Percentiles rank a stretch among this genome's conserved stretches.
phyloP scores from a whole-genome alignment of 2,888 invertebrate species.

The Ganaspis brasiliensis region DNA sequence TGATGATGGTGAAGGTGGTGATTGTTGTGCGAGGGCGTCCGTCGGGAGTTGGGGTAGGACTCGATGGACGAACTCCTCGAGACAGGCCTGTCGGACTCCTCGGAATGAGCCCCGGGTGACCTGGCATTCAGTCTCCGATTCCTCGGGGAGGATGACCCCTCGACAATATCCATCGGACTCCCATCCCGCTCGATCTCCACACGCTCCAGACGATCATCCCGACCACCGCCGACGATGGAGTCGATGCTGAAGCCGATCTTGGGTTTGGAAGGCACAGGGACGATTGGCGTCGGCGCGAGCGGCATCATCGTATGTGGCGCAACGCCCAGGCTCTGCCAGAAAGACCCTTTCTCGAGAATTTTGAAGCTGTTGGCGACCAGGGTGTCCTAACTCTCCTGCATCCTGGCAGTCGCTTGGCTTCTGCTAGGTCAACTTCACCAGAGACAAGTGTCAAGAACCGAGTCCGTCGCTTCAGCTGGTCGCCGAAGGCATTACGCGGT shows the following conservation, averaged over 20 bases:
- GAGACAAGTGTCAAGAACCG: neutral
- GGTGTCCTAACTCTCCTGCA: slow-evolving; percentile 47
- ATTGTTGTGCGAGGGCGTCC: slow-evolving; percentile 71
- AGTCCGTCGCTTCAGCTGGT: slow-evolving; percentile 15
- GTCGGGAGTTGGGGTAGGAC: slow-evolving; percentile 75
- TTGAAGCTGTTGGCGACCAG: slow-evolving; percentile 32
- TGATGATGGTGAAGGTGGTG: slow-evolving; percentile 74
- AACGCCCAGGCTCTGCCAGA: slow-evolving; percentile 54
- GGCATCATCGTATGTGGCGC: slow-evolving; percentile 90
- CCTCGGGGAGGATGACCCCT: slow-evolving; percentile 75
- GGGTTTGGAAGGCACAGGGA: slow-evolving; percentile 94
- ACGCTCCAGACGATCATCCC: slow-evolving; percentile 69
- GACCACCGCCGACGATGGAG: slow-evolving; percentile 91
- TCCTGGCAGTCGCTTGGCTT: slow-evolving; percentile 1
- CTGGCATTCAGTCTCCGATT: slow-evolving; percentile 68
- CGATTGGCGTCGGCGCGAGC: slow-evolving; percentile 95
- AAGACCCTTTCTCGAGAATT: slow-evolving; percentile 42
- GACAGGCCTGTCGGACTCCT: slow-evolving; percentile 80
- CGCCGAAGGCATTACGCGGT: neutral
- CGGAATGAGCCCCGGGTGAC: slow-evolving; percentile 82
- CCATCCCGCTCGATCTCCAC: slow-evolving; percentile 74
- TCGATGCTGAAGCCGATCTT: slow-evolving; percentile 98
- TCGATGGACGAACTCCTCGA: slow-evolving; percentile 78
- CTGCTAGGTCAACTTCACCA: neutral
- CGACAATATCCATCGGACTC: slow-evolving; percentile 75